Base-by-base conservation (phyloP, 2,888 invertebrate genomes). In the Apoda limacodes region DNA sequence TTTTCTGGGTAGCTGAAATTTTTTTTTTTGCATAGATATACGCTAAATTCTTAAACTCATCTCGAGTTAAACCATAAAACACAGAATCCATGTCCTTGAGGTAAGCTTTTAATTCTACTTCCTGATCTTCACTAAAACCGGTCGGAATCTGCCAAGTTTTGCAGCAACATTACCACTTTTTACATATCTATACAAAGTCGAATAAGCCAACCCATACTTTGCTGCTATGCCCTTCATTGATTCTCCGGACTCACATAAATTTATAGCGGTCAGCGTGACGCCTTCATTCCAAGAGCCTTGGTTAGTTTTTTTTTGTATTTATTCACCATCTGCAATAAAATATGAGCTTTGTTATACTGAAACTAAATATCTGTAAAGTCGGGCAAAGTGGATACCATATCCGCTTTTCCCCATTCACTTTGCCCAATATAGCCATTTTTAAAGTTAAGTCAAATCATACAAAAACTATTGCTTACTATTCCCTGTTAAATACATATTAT, bases 11-110 rank as follows among this genome's bases (percentile, higher is more conserved):
- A 42, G 21, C 38, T 42, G 25, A 45, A 37, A 39, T 42, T 42
- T 39, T 43, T 45, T 37, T 43, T 39, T 40, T 45, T 11, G 43
- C 42, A 34, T 41, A 41, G 25, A 26, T 35, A 32, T 32, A 42
- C 20, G 35, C 42, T 14, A 43, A 38, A 40, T 37, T 32, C 30
- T 42, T 43, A 14, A 45, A 43, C 22, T 47, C 41, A 17, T 42
- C 37, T 33, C 40, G 42, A 36, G 37, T 45, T 14, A 45, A 27
- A 21, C 39, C 40, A 40, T 39, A 42, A 43, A 42, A 42, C 31
- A 37, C 32, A 28, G 35, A 30, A 32, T 43, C 43, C 40, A 42
- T 46, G 30, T 43, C 37, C 34, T 42, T 37, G n/a, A n/a, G n/a
- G 30, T 44, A 41, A 24, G 21, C 37, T n/a, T 38, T 15, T 13